Base-by-base conservation (phyloP, 2,797 vertebrate genomes). In the Poecilia gillii region DNA sequence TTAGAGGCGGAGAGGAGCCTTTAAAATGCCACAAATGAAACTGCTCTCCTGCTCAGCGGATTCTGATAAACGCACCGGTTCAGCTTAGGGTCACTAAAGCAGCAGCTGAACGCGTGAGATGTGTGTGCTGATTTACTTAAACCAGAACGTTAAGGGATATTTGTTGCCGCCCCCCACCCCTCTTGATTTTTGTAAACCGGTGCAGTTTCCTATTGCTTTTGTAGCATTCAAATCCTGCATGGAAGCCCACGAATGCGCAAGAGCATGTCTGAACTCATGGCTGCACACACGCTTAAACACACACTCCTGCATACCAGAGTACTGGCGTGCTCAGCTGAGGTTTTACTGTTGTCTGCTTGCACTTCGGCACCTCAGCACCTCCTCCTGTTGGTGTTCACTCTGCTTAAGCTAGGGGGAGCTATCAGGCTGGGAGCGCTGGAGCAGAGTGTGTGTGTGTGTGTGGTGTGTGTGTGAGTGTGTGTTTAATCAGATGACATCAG, bases 371-470 rank as follows among this genome's bases (percentile, higher is more conserved):
- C 39, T 20, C 39, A 41, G 46, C 59, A 2, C 28, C 39, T 20
- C 39, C 33, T 43, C 25, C 9, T 66, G 57, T 75, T 46, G 68
- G 25, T 71, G 68, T 45, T 75, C 53, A 49, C 3, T 66, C 64
- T 70, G 73, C 39, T 47, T 75, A 97, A 93, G 96, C 97, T 98
- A 99, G 97, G 97, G 97, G 97, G 97, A 96, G 97, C 97, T 97
- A 96, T 88, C 93, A 95, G 97, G 95, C 97, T 94, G 96, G 94
- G 87, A 82, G 88, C 87, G 81, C 82, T 84, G 76, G 81, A 74
- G 81, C 14, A 6, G 78, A 72, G 70, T 83, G 46, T 82, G 81
- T 81, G 73, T 83, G 53, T 28, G 64, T 41, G 41, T 41, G 41
- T 41, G 45, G 45, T 68, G 57, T 70, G 73, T 82, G 53, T 25